phyloP scores from a whole-genome alignment of 92 coral and sea anemone species.

The Siderastrea radians region DNA sequence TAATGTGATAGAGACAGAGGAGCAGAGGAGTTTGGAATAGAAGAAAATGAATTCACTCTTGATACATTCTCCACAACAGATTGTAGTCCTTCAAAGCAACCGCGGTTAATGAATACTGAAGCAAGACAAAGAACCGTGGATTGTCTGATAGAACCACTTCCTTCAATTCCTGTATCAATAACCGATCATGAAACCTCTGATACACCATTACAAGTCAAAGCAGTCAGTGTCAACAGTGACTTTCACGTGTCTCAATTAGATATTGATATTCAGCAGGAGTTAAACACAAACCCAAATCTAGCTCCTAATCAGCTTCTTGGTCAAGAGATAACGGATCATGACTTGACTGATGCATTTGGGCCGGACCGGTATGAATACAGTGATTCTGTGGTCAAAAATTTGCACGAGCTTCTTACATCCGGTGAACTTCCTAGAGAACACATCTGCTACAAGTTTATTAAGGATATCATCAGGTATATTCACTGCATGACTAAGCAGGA shows the following conservation, averaged over 20 bases:
- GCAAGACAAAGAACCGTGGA: not conserved
- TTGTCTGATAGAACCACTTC: slow-evolving; percentile 1
- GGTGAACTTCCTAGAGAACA: slow-evolving; percentile 47
- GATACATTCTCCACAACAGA: slow-evolving; percentile 11
- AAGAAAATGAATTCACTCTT: slow-evolving; percentile 20
- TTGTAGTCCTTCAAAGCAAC: slow-evolving; percentile 29
- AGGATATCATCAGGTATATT: slow-evolving; percentile 39
- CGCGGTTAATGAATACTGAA: slow-evolving; percentile 14
- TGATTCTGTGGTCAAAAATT: slow-evolving; percentile 40
- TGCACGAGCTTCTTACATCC: slow-evolving; percentile 31
- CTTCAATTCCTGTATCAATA: slow-evolving; percentile 7
- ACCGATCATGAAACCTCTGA: slow-evolving; percentile 9
- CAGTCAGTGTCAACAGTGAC: slow-evolving; percentile 16
- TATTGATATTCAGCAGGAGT: slow-evolving; percentile 22
- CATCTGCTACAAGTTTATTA: slow-evolving; percentile 29
- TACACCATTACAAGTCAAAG: slow-evolving; percentile 11
- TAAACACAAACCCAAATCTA: slow-evolving; percentile 22
- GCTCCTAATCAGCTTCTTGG: slow-evolving; percentile 34
- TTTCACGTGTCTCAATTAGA: slow-evolving; percentile 17
- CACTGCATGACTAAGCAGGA: slow-evolving; percentile 48
- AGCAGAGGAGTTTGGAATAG: slow-evolving; percentile 13
- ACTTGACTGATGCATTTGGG: slow-evolving; percentile 47
- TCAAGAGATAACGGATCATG: slow-evolving; percentile 40
- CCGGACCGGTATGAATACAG: slow-evolving; percentile 40
- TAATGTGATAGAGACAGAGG: slow-evolving; percentile 14